Base-by-base conservation (phyloP, 2,113 vertebrate genomes). In the Corydoras sp. region DNA sequence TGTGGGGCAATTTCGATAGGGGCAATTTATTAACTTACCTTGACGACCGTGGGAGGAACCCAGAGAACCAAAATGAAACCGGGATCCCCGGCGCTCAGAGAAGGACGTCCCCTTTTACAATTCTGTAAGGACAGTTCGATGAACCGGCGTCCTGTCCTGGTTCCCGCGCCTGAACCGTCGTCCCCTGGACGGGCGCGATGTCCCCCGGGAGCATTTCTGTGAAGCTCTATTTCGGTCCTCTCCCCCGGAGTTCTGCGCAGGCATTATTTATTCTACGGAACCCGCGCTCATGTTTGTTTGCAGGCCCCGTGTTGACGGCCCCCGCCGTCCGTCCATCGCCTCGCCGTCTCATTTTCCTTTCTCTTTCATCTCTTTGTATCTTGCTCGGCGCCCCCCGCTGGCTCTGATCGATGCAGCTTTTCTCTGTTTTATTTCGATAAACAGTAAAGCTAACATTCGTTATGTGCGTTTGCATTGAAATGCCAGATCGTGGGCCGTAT, bases 141-240 rank as follows among this genome's bases (percentile, higher is more conserved):
- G 18, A 24, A 1, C 18, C 18, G 18, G 18, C 18, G 18, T 2
- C 18, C 18, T 24, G 18, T 24, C 18, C 18, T 24, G 18, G 18
- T 1, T 1, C 18, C 18, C 18, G 18, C 18, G 18, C 18, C 18
- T 24, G 18, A 24, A 24, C 1, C 18, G 1, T 24, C 2, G 18
- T 24, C 18, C 18, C 18, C 18, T 24, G 18, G 18, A 24, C 18
- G 18, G 18, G 18, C 18, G 2, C 2, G 18, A 24, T 24, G 18
- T 14, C 32, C 9, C 2, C 2, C 51, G 14, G 50, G 8, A 51
- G 24, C 29, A 31, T 49, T 15, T 9, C 8, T 51, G 43, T 64
- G 65, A 72, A 64, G 18, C 76, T 51, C 62, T 68, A 64, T 63
- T 78, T 43, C 35, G 18, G 18, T 50, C 63, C 73, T 14, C 50